Base-by-base conservation (phyloP, 2,888 invertebrate species). In the Melieria omissa region DNA sequence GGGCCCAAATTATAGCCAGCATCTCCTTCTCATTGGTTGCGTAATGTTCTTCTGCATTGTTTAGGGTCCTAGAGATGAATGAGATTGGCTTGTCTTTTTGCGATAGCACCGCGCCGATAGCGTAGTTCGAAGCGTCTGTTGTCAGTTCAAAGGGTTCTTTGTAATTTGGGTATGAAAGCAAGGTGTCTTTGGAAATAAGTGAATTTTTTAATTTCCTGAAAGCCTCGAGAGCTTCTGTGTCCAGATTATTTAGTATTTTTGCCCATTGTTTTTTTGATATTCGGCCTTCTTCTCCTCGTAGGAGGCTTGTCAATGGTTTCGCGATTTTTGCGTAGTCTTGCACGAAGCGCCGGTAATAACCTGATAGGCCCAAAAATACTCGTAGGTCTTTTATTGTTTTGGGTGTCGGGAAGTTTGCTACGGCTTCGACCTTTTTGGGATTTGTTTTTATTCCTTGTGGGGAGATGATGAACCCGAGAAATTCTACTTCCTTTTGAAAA, bases 311-410 rank as follows among this genome's bases (percentile, higher is more conserved):
- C n/a, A 63, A 47, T n/a, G 63, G 49, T 49, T 63, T 63, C 16
- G 63, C 61, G 44, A 61, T 44, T 45, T 61, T 61, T 8, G 45
- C 45, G 16, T 61, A 61, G 41, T 57, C 55, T 42, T 60, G 29
- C n/a, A 45, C 46, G 4, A 62, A 62, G 7, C 64, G 29, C 4
- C 64, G 42, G 54, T 73, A 72, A 57, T 47, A 72, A 10, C 72
- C 72, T 52, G 70, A 73, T 10, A 73, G 45, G 4, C 72, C 74
- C 14, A 72, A 65, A 42, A 74, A 74, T 3, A 66, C n/a, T n/a
- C n/a, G n/a, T n/a, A n/a, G n/a, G n/a, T n/a, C n/a, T n/a, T n/a
- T n/a, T n/a, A n/a, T n/a, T n/a, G n/a, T n/a, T n/a, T n/a, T n/a
- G n/a, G n/a, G n/a, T n/a, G n/a, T n/a, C n/a, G n/a, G n/a, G n/a